These are phyloP conservation scores for Scolopax bukidnonensis DNA, from an alignment of 2,797 vertebrate genomes.

Conservation along the genomic window DNA sequence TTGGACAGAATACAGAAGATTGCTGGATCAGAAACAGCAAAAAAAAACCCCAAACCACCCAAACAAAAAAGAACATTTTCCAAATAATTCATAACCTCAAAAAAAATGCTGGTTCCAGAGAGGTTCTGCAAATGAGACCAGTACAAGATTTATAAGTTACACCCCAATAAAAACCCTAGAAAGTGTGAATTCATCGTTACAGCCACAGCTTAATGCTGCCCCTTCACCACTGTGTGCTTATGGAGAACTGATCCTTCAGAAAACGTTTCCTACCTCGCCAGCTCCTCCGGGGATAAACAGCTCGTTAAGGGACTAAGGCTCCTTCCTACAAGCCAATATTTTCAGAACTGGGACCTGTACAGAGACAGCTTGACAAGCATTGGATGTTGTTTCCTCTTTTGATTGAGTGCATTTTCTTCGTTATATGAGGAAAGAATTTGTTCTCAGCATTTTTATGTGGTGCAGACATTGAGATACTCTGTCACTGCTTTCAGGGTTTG, in stretches of 20 bases:
- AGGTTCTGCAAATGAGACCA: not conserved
- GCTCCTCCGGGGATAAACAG: not conserved
- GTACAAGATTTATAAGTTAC: not conserved
- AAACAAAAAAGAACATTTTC: not conserved
- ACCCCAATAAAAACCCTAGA: not conserved
- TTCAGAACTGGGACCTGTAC: conserved; percentile 5
- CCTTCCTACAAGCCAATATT: conserved; percentile 4
- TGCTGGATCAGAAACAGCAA: not conserved
- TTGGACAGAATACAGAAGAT: not conserved
- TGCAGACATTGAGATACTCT: not conserved
- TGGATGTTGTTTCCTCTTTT: conserved; percentile 22
- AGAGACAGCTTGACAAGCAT: conserved; percentile 35
- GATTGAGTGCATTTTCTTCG: conserved; percentile 33
- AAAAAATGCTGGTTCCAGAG: not conserved
- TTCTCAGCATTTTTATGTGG: conserved; percentile 1
- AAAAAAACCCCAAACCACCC: rapidly evolving
- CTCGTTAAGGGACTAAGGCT: not conserved
- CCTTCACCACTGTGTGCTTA: not conserved
- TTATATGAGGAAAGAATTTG: conserved; percentile 11
- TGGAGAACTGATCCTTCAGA: not conserved
- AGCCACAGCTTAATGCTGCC: not conserved
- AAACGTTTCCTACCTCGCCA: not conserved
- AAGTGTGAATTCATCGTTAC: not conserved
- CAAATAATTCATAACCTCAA: not conserved
- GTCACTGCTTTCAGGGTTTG: conserved; percentile 1